Evolutionary conservation across 2,888 invertebrate genomes (phyloP).

Genomic region (Cantharis nigra): DNA sequence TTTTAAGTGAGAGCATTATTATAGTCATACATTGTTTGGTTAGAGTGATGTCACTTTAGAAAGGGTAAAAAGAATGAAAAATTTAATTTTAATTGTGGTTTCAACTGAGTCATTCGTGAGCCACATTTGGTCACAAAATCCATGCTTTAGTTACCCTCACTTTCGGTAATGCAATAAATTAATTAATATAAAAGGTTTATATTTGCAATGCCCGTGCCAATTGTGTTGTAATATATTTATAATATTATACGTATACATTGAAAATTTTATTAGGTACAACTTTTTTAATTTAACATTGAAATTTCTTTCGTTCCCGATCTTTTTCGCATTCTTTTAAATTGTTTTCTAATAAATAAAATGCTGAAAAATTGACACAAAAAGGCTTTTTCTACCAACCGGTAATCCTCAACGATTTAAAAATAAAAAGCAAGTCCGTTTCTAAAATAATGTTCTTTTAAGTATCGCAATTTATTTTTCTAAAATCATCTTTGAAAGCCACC

Average conservation of each 20-base stretch:
- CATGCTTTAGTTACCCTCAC: neutral
- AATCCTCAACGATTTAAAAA: neutral
- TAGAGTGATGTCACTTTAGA: neutral
- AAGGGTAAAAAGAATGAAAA: neutral
- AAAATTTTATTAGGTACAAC: too few species aligned
- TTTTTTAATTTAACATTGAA: too few species aligned
- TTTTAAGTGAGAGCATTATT: neutral
- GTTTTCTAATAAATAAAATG: too few species aligned
- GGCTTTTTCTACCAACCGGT: neutral
- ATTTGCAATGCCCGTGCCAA: neutral
- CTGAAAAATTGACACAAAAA: neutral
- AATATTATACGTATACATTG: too few species aligned
- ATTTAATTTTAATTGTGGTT: neutral
- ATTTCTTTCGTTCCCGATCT: too few species aligned
- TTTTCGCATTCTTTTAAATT: too few species aligned
- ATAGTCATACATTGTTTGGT: neutral
- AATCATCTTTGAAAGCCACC: neutral
- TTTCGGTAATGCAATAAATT: neutral
- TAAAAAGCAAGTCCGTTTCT: neutral
- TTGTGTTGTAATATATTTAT: neutral
- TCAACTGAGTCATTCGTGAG: neutral
- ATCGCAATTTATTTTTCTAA: neutral
- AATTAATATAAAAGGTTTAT: neutral
- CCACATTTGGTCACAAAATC: neutral
- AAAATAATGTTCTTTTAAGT: neutral